Base-by-base conservation (phyloP, 2,113 vertebrate species). In the Callipepla squamata region DNA sequence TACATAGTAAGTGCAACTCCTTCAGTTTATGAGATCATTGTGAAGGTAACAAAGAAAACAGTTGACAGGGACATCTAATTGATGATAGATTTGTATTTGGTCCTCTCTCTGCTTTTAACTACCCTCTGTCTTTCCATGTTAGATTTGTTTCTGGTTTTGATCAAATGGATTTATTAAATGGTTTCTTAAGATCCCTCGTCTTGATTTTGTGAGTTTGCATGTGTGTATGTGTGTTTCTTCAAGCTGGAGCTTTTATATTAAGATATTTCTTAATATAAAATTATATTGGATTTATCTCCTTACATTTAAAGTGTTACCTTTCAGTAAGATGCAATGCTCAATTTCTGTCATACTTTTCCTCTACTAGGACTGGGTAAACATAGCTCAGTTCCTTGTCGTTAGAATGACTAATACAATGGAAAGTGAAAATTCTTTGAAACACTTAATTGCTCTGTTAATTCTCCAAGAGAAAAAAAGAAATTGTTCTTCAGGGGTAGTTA, bases 341-440 rank as follows among this genome's bases (percentile, higher is more conserved):
- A 13, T 76, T 90, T 55, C 57, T 58, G 1, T 78, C 63, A 20
- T 14, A 10, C 40, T 61, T 61, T 84, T 44, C 5, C 8, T 4
- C 4, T 82, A 15, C 36, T 82, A 42, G 40, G 76, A 38, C 51
- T 53, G 21, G 13, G 55, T 53, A 82, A 86, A 69, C 20, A 32
- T 32, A 53, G n/a, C 23, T 87, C 30, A 62, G 1, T 45, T 92
- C 42, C 59, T 95, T 74, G 34, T 58, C 38, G 45, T 66, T 63
- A 34, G 67, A 74, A 68, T 32, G 42, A 77, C 17, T 65, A 53
- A 87, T 92, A 87, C 70, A 82, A 89, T 80, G 18, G 25, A 13
- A 32, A 34, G 1, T 44, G 10, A 3, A 61, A 87, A 17, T 79
- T 68, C 47, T 89, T 45, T 38, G 32, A 40, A 88, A 84, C 48